Conservation (phyloP, 2,888 invertebrate genomes). For the Dioctria linearis region DNA sequence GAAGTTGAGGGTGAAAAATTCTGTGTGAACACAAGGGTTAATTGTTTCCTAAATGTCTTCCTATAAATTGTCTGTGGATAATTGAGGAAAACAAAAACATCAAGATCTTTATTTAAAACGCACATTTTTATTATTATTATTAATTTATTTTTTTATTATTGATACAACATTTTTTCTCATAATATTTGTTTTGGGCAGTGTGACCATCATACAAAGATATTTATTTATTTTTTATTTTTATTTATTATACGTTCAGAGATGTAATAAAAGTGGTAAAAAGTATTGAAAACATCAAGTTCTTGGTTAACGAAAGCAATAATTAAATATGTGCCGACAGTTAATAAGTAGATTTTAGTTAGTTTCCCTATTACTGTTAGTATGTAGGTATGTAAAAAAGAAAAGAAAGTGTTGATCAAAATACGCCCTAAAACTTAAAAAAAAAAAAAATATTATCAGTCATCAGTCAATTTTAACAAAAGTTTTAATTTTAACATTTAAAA, state of each 20-base stretch:
- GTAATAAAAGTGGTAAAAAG: conserved; percentile 42
- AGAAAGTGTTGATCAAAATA: not conserved
- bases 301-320: conserved; percentile 38
- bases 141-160: not conserved
- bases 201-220: conserved; percentile 26
- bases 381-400: conserved; percentile 1
- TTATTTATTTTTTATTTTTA: too few relatives aligned
- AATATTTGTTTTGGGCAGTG: conserved; percentile 40
- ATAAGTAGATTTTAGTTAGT: conserved; percentile 45
- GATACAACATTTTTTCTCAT: conserved; percentile 37
- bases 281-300: conserved; percentile 33
- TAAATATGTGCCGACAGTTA: not conserved
- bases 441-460: conserved; percentile 28
- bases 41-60: too few relatives aligned
- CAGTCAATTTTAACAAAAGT: conserved; percentile 31
- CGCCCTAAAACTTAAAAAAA: conserved; percentile 29
- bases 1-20: too few relatives aligned
- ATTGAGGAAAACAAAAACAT: too few relatives aligned
- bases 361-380: conserved; percentile 37
- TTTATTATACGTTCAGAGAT: conserved; percentile 23
- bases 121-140: conserved; percentile 6
- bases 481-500: conserved; percentile 10
- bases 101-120: not conserved
- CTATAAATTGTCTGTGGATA: too few relatives aligned
- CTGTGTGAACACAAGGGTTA: too few relatives aligned